phyloP scores from a whole-genome alignment of 2,797 vertebrate species.

The Arnoldichthys spilopterus region DNA sequence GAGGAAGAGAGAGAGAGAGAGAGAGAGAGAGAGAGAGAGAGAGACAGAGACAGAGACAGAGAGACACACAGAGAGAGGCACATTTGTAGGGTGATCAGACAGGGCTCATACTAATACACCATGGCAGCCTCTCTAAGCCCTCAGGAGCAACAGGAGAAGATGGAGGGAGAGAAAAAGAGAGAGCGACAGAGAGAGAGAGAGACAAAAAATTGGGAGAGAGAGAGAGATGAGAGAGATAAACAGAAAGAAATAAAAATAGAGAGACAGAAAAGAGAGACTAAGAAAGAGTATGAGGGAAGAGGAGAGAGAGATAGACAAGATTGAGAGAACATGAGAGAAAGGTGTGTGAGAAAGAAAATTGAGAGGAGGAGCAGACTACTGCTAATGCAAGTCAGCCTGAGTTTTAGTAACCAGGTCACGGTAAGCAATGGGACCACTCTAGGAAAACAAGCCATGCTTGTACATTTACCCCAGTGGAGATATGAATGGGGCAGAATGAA shows the following conservation, averaged over 20 bases:
- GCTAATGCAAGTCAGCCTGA: slow-evolving; percentile 27
- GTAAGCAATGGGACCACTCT: slow-evolving; percentile 17
- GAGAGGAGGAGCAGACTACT: slow-evolving; percentile 25
- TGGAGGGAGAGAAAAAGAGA: background rate
- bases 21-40: slow-evolving; percentile 7
- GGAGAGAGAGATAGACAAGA: background rate
- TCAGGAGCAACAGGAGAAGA: slow-evolving; percentile 54
- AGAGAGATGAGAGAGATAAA: background rate
- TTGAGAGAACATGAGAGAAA: background rate
- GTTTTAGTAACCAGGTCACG: slow-evolving; percentile 46
- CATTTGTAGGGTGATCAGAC: slow-evolving; percentile 59
- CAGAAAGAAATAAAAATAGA: too few relatives aligned
- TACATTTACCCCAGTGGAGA: slow-evolving; percentile 30
- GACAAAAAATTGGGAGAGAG: background rate
- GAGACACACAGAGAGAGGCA: too few relatives aligned
- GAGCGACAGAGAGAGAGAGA: background rate
- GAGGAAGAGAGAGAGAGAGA: background rate
- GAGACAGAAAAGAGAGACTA: background rate
- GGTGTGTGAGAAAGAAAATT: background rate
- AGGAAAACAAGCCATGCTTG: slow-evolving; percentile 3
- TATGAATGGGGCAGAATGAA: slow-evolving; percentile 16
- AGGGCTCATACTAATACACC: slow-evolving; percentile 67
- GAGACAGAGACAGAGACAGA: background rate
- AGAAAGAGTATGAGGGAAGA: background rate
- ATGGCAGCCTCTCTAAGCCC: slow-evolving; percentile 65